A percentile compares a stretch with the other conserved stretches of the same genome.
Conservation (phyloP, 1,140 invertebrate genomes). For the Pseudomyrmex gracilis region DNA sequence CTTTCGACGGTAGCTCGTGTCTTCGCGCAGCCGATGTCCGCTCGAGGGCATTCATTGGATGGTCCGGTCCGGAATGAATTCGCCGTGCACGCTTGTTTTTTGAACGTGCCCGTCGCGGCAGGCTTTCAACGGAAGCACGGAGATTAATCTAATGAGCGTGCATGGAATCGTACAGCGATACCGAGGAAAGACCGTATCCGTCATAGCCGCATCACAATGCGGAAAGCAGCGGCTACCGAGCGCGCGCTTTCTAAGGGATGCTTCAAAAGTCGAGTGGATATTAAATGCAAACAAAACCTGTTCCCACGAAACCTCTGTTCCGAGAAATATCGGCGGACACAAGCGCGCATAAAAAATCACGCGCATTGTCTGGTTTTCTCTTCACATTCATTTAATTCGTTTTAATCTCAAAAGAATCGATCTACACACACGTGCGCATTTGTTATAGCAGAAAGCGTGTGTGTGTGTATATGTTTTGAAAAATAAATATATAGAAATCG, state of each 20-base stretch:
- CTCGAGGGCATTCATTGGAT: conserved; percentile 64
- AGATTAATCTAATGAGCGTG: conserved; percentile 62
- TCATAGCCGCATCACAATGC: conserved; percentile 47
- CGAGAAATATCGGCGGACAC: conserved; percentile 6
- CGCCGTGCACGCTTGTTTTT: conserved; percentile 56
- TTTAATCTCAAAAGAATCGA: conserved; percentile 56
- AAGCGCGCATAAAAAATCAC: not conserved
- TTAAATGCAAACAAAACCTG: conserved; percentile 43
- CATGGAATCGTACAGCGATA: conserved; percentile 60
- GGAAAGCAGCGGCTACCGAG: conserved; percentile 31
- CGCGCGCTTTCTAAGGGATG: conserved; percentile 41
- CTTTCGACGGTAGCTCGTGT: conserved; percentile 66
- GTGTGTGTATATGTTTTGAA: no score
- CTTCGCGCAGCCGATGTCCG: conserved; percentile 63
- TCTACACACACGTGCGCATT: no score
- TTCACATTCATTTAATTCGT: conserved; percentile 19
- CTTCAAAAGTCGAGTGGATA: conserved; percentile 49
- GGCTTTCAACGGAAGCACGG: conserved; percentile 56
- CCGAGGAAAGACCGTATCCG: conserved; percentile 43
- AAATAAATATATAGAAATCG: no score
- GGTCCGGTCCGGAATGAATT: conserved; percentile 58
- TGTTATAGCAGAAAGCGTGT: no score
- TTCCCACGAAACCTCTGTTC: conserved; percentile 25
- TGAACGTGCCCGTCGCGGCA: conserved; percentile 54
- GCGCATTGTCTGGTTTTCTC: conserved; percentile 18